These are phyloP conservation scores for Cecidostiba fungosa DNA, from an alignment of 2,888 invertebrate genomes.

Conservation along the genomic window DNA sequence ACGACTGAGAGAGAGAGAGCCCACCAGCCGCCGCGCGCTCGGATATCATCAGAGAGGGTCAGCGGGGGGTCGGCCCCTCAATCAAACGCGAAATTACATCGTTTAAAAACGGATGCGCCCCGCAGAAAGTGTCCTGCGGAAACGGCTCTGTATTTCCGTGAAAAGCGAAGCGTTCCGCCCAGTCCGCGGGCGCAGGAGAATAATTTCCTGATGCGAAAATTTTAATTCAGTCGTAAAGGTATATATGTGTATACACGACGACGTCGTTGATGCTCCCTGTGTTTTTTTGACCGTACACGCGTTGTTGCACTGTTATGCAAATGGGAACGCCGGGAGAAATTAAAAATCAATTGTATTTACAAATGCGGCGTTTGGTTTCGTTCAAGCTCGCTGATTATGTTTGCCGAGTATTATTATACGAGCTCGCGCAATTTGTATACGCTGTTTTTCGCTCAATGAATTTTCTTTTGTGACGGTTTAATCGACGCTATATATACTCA, in stretches of 20 bases:
- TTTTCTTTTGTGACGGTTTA: background rate
- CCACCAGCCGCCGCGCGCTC: background rate
- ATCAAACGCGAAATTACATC: slow-evolving; percentile 60
- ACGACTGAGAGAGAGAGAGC: slow-evolving; percentile 21
- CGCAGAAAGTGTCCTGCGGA: slow-evolving; percentile 56
- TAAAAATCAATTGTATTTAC: slow-evolving; percentile 48
- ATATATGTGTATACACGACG: background rate
- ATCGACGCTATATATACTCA: too few relatives aligned
- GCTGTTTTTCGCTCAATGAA: background rate
- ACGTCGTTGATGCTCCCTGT: too few relatives aligned
- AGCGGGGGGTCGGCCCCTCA: slow-evolving; percentile 42
- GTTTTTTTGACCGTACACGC: background rate
- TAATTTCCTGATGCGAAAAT: slow-evolving; percentile 57
- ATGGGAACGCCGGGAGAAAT: slow-evolving; percentile 27
- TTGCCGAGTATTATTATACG: background rate
- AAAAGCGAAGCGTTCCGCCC: slow-evolving; percentile 32
- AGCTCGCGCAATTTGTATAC: too few relatives aligned
- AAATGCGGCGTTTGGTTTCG: slow-evolving; percentile 11
- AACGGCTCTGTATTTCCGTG: slow-evolving; percentile 50
- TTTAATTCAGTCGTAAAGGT: slow-evolving; percentile 41
- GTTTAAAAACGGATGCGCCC: slow-evolving; percentile 60
- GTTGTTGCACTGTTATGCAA: slow-evolving; percentile 34
- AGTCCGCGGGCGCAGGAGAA: slow-evolving; percentile 18
- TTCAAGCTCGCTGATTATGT: slow-evolving; percentile 15
- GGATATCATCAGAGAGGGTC: slow-evolving; percentile 2